Conservation (phyloP, 2,113 vertebrate species). For the Bostrychus sinensis region DNA sequence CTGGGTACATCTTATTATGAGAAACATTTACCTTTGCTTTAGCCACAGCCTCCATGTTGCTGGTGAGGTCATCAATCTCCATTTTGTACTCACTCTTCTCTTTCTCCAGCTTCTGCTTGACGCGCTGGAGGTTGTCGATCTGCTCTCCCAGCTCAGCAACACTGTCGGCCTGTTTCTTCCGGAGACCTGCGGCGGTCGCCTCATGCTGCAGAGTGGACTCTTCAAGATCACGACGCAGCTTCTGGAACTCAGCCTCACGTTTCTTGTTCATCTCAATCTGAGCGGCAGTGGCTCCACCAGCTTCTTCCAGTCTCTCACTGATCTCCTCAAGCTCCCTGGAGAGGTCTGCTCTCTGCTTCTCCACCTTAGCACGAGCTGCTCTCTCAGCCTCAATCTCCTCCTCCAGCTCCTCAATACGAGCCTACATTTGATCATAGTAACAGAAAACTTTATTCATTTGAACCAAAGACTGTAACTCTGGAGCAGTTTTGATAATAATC, state of each 20-base stretch:
- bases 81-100: too few species aligned
- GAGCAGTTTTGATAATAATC: background rate
- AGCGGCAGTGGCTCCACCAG: slow-evolving; percentile 73
- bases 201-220: too few species aligned
- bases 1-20: background rate
- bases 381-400: slow-evolving; percentile 86
- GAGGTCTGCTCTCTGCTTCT: slow-evolving; percentile 82
- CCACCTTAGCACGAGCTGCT: slow-evolving; percentile 86
- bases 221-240: too few species aligned
- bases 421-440: slow-evolving; percentile 37
- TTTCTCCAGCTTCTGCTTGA: too few species aligned
- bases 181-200: too few species aligned
- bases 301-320: slow-evolving; percentile 77
- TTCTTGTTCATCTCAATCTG: too few species aligned
- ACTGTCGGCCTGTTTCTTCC: too few species aligned
- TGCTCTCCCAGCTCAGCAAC: too few species aligned
- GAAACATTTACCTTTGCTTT: slow-evolving; percentile 79
- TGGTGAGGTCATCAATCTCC: slow-evolving; percentile 84
- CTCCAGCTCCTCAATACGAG: slow-evolving; percentile 86
- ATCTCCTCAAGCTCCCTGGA: slow-evolving; percentile 76
- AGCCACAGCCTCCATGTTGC: slow-evolving; percentile 85
- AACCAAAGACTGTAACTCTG: background rate
- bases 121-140: too few species aligned
- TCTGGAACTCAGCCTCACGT: too few species aligned
- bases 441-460: background rate